Evolutionary conservation across 2,888 invertebrate genomes (phyloP).

Genomic region (Eupithecia vulgata): DNA sequence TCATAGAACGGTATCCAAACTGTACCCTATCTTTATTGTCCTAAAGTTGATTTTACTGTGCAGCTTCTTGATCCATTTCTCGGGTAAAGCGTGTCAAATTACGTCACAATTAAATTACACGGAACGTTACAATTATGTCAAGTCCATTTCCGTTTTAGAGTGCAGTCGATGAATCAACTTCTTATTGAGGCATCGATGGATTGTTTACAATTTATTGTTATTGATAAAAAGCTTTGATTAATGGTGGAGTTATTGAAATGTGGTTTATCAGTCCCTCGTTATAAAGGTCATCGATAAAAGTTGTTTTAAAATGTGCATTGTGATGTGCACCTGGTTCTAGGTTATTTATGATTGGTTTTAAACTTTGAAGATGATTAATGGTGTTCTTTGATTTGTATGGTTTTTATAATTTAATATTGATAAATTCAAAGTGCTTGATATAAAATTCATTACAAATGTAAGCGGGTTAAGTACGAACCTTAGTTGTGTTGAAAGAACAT

Average conservation of each 20-base stretch:
- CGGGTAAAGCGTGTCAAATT: constrained; percentile 51
- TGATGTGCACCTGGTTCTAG: constrained; percentile 38
- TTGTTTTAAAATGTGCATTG: constrained; percentile 29
- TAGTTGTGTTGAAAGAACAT: too few species aligned
- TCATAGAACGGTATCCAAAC: constrained; percentile 32
- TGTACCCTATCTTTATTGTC: constrained; percentile 21
- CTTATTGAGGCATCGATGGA: constrained; percentile 37
- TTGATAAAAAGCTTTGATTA: constrained; percentile 24
- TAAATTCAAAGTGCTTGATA: background rate
- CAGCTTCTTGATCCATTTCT: constrained; percentile 38
- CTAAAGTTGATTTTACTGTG: constrained; percentile 34
- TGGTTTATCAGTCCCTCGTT: constrained; percentile 17
- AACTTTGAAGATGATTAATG: constrained; percentile 30
- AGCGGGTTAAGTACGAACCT: too few species aligned
- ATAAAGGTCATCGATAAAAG: constrained; percentile 35
- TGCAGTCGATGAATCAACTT: constrained; percentile 32
- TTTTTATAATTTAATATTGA: background rate
- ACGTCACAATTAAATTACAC: constrained; percentile 46
- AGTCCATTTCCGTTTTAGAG: constrained; percentile 41
- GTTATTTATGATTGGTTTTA: constrained; percentile 28
- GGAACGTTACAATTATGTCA: constrained; percentile 42
- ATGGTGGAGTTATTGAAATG: constrained; percentile 32
- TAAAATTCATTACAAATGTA: too few species aligned
- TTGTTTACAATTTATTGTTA: constrained; percentile 11
- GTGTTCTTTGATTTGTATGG: constrained; percentile 4